phyloP scores from a whole-genome alignment of 2,888 invertebrate species.

The Lasioglossum vierecki region DNA sequence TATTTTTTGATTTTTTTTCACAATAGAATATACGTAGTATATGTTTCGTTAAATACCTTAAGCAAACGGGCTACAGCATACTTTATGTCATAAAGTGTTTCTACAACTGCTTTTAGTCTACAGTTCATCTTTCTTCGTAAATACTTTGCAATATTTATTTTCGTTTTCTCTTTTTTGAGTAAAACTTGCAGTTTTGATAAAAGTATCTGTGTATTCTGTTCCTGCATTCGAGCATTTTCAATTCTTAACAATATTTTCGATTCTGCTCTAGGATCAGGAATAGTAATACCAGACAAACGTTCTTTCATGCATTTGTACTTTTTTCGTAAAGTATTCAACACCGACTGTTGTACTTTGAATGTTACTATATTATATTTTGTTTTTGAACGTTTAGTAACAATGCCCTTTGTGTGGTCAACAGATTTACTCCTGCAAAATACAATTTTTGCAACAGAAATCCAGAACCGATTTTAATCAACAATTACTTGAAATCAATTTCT shows the following conservation, averaged over 20 bases:
- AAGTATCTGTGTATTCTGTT: not conserved
- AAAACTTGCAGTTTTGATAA: constrained; percentile 63
- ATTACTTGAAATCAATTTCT: constrained; percentile 59
- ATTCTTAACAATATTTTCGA: constrained; percentile 31
- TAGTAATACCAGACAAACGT: constrained; percentile 36
- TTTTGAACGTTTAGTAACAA: constrained; percentile 12
- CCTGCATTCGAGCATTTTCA: constrained; percentile 17
- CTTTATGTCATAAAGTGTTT: constrained; percentile 72
- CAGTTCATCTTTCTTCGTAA: constrained; percentile 49
- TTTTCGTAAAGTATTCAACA: constrained; percentile 60
- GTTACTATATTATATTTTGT: constrained; percentile 51
- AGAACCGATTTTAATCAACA: not conserved
- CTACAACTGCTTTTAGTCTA: constrained; percentile 60
- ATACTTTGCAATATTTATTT: constrained; percentile 55
- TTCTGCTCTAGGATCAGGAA: constrained; percentile 23
- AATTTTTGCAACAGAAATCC: not conserved
- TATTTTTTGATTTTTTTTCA: not conserved
- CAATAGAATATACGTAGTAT: not conserved
- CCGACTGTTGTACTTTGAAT: constrained; percentile 64
- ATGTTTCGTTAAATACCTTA: constrained; percentile 60
- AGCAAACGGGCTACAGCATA: constrained; percentile 70
- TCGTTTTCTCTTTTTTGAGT: constrained; percentile 68
- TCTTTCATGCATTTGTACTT: constrained; percentile 38
- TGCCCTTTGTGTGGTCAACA: constrained; percentile 26
- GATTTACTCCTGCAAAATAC: constrained; percentile 25